Evolutionary conservation across 2,113 vertebrate genomes (phyloP), one percentile per base, ranked within the genome.

Genomic region (Podiceps cristatus): DNA sequence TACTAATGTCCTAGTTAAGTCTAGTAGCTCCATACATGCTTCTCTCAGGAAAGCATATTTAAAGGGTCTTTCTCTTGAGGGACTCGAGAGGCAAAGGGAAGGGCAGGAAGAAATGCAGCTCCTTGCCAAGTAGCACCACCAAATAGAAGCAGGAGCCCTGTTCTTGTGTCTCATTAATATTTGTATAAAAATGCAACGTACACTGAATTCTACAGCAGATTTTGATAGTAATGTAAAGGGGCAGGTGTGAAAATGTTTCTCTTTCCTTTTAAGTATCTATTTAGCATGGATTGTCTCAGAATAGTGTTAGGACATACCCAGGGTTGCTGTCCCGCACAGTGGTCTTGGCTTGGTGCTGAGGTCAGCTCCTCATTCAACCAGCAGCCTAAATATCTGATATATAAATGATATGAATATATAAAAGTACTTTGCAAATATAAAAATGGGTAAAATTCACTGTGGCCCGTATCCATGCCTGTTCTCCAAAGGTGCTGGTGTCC

Each of bases 251-350:
- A 49, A 58, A 62, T 25, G 5, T 35, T 64, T 29, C 1, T 52
- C 2, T 35, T n/a, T 11, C 42, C 27, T 40, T 47, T 62, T n/a
- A 47, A 28, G 23, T 18, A 8, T 49, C 8, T 59, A 2, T 59
- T 1, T 33, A 25, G 14, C 8, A 6, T 18, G 23, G 56, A 29
- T 49, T 44, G 8, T 53, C 15, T 33, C 25, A 0, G 22, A 5
- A 2, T 1, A 31, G 29, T 35, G 8, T 18, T 67, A 47, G 42
- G n/a, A n/a, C 19, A 22, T 14, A 20, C 7, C 17, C 31, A 20
- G 60, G 42, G 18, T 4, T 67, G 52, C 20, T 35, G 31, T 20
- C 31, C 42, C 31, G 55, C 24, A 6, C 2, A 0, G 18, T 1
- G 7, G 7, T 20, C 27, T 80, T 37, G 37, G 11, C 50, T 64